Evolutionary conservation across 2,888 invertebrate genomes (phyloP).

Genomic region (Augochlorella aurata): DNA sequence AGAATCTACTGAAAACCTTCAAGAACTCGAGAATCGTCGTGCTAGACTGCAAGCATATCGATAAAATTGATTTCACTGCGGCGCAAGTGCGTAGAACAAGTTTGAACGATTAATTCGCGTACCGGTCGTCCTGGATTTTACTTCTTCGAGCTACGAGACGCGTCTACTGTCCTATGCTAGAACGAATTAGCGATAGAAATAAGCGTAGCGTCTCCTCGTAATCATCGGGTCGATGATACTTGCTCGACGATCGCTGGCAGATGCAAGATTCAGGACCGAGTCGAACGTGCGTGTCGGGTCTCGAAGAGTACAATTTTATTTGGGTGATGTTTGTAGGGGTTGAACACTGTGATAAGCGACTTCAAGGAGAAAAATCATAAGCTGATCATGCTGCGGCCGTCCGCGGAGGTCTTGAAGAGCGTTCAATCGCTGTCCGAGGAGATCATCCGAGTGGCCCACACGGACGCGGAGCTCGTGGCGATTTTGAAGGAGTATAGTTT

Average conservation of each 20-base stretch:
- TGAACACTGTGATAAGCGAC: slow-evolving; percentile 69
- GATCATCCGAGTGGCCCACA: slow-evolving; percentile 67
- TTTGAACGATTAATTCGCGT: background rate
- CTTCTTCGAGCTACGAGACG: background rate
- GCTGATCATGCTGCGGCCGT: slow-evolving; percentile 70
- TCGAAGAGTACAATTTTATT: background rate
- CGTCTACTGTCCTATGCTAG: background rate
- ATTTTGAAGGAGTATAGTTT: slow-evolving; percentile 57
- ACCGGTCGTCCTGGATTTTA: slow-evolving; percentile 29
- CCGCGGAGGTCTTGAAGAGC: slow-evolving; percentile 63
- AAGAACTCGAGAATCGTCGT: slow-evolving; percentile 83
- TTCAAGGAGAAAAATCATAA: slow-evolving; percentile 66
- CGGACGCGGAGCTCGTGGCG: slow-evolving; percentile 69
- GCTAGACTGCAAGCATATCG: slow-evolving; percentile 85
- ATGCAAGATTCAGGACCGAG: slow-evolving; percentile 29
- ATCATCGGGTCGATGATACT: background rate
- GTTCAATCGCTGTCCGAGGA: slow-evolving; percentile 68
- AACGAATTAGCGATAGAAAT: background rate
- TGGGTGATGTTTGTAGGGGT: slow-evolving; percentile 63
- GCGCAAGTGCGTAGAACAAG: slow-evolving; percentile 83
- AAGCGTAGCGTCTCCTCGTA: background rate
- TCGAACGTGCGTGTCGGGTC: background rate
- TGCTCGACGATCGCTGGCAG: background rate
- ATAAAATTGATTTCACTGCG: slow-evolving; percentile 87
- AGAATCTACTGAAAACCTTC: slow-evolving; percentile 67